Conservation (phyloP, 2,888 invertebrate genomes). For the Mimumesa dahlbomi region DNA sequence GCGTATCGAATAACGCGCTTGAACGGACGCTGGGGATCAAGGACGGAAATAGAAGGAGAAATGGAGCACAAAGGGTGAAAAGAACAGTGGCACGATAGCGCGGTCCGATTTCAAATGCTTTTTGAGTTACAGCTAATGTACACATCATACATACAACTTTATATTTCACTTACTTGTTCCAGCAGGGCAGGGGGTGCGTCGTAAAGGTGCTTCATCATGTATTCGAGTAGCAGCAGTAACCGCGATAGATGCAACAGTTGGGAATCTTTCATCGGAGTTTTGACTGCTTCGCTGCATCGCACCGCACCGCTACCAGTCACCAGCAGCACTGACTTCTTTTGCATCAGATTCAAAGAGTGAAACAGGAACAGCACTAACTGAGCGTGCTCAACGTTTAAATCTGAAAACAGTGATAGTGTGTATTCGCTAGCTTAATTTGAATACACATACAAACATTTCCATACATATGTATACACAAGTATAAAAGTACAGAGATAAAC, state of each 20-base stretch:
- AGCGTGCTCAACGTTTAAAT: conserved; percentile 97
- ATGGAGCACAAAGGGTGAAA: conserved; percentile 12
- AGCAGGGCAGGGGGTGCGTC: conserved; percentile 93
- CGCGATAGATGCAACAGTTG: conserved; percentile 92
- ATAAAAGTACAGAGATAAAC: no score
- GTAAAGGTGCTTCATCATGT: conserved; percentile 96
- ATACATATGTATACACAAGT: no score
- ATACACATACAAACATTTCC: no score
- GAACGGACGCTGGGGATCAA: background rate
- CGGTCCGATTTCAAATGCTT: conserved; percentile 47
- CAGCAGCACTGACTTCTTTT: conserved; percentile 95
- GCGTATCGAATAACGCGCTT: conserved; percentile 7
- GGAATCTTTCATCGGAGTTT: conserved; percentile 83
- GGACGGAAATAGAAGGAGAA: conserved; percentile 9
- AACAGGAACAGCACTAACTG: conserved; percentile 96
- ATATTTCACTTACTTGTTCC: conserved; percentile 92
- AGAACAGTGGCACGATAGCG: no score
- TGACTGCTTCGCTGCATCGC: conserved; percentile 85
- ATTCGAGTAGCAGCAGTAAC: conserved; percentile 93
- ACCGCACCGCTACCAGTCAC: conserved; percentile 89
- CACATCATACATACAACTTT: no score
- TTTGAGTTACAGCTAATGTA: background rate
- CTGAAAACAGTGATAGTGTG: conserved; percentile 81
- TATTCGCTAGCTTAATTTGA: no score
- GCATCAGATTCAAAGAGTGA: conserved; percentile 96